Base-by-base conservation (phyloP, 2,888 invertebrate genomes). In the Amphipyra tragopoginis region DNA sequence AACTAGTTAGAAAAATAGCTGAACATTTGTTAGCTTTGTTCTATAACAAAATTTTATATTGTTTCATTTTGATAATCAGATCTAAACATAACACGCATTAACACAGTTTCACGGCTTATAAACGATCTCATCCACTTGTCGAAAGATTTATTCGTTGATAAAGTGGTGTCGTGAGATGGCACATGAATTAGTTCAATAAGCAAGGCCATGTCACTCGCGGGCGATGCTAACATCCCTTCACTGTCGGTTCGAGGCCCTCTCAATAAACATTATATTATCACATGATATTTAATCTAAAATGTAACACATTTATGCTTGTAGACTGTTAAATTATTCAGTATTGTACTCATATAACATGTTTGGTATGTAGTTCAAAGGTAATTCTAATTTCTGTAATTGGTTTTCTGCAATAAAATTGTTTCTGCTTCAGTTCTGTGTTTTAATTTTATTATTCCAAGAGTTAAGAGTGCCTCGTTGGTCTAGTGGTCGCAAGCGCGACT, bases 371-470 rank as follows among this genome's bases (percentile, higher is more conserved):
- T 84, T 75, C 52, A 66, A 74, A 60, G 84, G 74, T 83, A 84
- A 72, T 72, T 42, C 56, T 83, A 84, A 72, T 72, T 42, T 56
- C 43, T 76, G 57, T 71, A 33, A 72, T 75, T 78, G 66, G 69
- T 58, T 70, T 79, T 76, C 29, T 69, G 57, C 70, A 84, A 73
- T 86, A 82, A 68, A 75, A 80, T 84, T 77, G 79, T 83, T 84
- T 82, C 82, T 75, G 85, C 85, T 85, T 85, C 65, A 65, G n/a
- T 51, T 15, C 0, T 39, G 58, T 45, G 48, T 80, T 75, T 75
- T 61, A 15, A 52, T 70, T 64, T 33, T 7, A 13, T n/a, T 42
- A 33, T 1, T 5, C 33, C 7, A 33, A 33, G 5, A 33, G 21
- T 21, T 21, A 21, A 21, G 3, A 3, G 21, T 21, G n/a, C n/a